Base-by-base conservation (phyloP, 2,797 vertebrate species). In the Eupleurogrammus muticus region DNA sequence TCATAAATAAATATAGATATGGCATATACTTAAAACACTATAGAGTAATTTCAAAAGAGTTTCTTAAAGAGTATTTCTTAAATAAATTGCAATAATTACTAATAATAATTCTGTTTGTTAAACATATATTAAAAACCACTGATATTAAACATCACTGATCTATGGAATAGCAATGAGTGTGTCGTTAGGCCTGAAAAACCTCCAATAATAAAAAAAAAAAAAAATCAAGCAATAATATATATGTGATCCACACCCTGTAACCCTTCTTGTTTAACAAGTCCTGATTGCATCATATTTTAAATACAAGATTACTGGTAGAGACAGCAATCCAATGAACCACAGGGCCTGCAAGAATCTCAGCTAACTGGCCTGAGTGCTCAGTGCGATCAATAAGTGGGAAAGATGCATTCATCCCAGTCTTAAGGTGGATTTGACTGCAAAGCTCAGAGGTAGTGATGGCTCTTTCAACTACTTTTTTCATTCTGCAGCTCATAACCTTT, bases 311-410 rank as follows among this genome's bases (percentile, higher is more conserved):
- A 79, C 65, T 51, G 78, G 79, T 58, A 50, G 28, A 82, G 67
- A 50, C 70, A 84, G 56, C 60, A 71, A 24, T 87, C 66, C 48
- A 66, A 23, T 64, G 57, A 72, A 57, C 36, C 54, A 76, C 79
- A 51, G 36, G 50, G 83, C 76, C 77, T 83, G 70, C 48, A 81
- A 75, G 69, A 63, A 52, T 90, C 81, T 86, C 79, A 82, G 77
- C 87, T 86, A 82, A 85, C 83, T 66, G 84, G 60, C 49, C 82
- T 91, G 84, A 92, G 89, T 89, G 91, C 89, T 87, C 85, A 78
- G 82, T 67, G 70, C 62, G 86, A 94, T 94, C 93, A 92, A 94
- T 93, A 94, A 84, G 56, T 87, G 74, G 83, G 81, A 83, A 85
- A 89, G 79, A 89, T 77, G 71, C 87, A 36, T 71, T 85, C 79